Conservation (phyloP, 2,888 invertebrate species). For the Drosophila koepferae region DNA sequence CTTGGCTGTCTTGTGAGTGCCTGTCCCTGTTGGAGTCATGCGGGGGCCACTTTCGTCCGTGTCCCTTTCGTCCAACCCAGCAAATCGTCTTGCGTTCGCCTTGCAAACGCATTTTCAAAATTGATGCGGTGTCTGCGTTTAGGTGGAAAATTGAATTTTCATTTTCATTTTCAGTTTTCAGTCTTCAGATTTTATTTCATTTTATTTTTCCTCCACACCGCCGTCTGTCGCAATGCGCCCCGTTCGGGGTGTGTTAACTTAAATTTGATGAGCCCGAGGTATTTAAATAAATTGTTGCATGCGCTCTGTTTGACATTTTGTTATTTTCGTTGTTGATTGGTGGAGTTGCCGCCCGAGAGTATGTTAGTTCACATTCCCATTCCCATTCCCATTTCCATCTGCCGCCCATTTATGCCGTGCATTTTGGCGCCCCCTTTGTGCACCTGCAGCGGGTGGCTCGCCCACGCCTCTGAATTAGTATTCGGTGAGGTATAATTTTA, state of each 20-base stretch:
- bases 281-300: conserved; percentile 82
- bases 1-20: conserved; percentile 63
- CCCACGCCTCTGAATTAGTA: conserved; percentile 2
- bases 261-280: conserved; percentile 76
- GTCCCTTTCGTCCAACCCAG: conserved; percentile 70
- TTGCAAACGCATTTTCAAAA: conserved; percentile 75
- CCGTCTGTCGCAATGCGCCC: conserved; percentile 36
- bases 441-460: conserved; percentile 53
- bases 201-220: conserved; percentile 24
- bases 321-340: conserved; percentile 79
- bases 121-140: conserved; percentile 83
- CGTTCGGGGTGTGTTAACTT: conserved; percentile 68
- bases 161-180: conserved; percentile 57
- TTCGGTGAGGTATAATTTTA: conserved; percentile 53
- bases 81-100: conserved; percentile 80
- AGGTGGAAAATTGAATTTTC: conserved; percentile 82
- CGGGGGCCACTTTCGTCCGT: neutral
- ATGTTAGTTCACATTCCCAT: neutral
- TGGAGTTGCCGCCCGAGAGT: conserved; percentile 46
- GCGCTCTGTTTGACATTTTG: conserved; percentile 82
- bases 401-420: conserved; percentile 22
- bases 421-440: conserved; percentile 50
- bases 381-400: neutral
- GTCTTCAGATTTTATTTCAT: conserved; percentile 54
- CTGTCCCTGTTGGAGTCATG: conserved; percentile 4